A percentile compares a stretch with the other conserved stretches of the same genome.
Evolutionary conservation across 2,113 vertebrate species (phyloP).

Genomic region (Butorides virescens): DNA sequence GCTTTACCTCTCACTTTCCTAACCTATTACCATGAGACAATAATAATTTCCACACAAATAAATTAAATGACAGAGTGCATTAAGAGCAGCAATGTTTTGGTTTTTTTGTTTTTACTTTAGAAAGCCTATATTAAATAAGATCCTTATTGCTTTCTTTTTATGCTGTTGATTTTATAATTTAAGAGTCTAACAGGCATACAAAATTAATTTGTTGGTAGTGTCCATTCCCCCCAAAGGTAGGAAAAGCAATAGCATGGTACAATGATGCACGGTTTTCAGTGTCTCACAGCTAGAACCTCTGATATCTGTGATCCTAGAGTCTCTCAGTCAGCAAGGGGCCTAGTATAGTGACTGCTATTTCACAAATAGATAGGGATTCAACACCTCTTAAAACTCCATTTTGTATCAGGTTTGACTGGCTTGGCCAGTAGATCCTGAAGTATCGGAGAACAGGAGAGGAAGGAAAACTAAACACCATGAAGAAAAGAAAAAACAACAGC

Average conservation of each 20-base stretch:
- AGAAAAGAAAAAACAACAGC: not conserved
- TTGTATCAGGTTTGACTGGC: not conserved
- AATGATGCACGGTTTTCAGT: not conserved
- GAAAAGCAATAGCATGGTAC: not conserved
- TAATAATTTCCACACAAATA: not conserved
- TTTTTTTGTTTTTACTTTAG: not conserved
- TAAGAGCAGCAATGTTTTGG: not conserved
- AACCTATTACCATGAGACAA: not conserved
- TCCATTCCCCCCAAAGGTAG: not conserved
- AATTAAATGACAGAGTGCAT: not conserved
- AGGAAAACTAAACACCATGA: not conserved
- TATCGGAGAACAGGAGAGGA: not conserved
- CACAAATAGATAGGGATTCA: not conserved
- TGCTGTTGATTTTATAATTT: not conserved
- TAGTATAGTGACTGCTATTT: not conserved
- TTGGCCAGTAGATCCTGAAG: not conserved
- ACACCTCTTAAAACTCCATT: not conserved
- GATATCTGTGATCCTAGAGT: not conserved
- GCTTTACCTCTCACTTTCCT: not conserved
- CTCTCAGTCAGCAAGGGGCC: not conserved
- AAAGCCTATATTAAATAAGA: not conserved
- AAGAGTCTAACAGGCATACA: not conserved
- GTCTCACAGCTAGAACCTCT: not conserved
- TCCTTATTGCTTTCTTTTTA: not conserved
- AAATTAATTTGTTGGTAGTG: not conserved